phyloP scores from a whole-genome alignment of 2,888 invertebrate species.

The Helicoverpa assulta region DNA sequence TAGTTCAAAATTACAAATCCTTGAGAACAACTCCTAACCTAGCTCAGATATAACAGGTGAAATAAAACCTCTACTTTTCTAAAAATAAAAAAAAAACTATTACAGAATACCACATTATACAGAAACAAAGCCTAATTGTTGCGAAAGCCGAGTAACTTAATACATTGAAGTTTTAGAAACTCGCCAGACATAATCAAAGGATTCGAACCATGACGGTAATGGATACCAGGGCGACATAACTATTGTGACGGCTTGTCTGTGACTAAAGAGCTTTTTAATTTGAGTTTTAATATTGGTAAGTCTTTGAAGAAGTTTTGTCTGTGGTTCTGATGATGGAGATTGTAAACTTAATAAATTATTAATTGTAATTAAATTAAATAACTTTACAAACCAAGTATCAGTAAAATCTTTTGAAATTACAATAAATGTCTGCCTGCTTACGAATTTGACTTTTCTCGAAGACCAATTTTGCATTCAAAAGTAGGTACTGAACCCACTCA shows the following conservation, averaged over 20 bases:
- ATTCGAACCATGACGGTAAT: constrained; percentile 59
- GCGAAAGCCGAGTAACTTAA: constrained; percentile 55
- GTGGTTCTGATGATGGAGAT: background rate
- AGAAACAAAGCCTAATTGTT: constrained; percentile 51
- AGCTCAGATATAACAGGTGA: background rate
- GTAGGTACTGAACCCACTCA: too few species aligned
- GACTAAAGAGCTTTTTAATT: constrained; percentile 8
- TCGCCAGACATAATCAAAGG: constrained; percentile 57
- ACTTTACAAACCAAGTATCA: too few species aligned
- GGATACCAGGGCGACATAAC: constrained; percentile 41
- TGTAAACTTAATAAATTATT: too few species aligned
- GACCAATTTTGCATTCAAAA: too few species aligned
- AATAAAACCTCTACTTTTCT: background rate
- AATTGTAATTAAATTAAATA: too few species aligned
- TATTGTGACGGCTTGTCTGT: constrained; percentile 20
- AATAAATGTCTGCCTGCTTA: too few species aligned
- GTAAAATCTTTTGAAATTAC: too few species aligned
- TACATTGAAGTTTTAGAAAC: constrained; percentile 57
- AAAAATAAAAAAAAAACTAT: background rate
- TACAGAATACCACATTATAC: constrained; percentile 3
- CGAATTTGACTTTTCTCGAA: too few species aligned
- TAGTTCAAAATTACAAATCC: too few species aligned
- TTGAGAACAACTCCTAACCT: background rate
- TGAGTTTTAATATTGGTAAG: constrained; percentile 13
- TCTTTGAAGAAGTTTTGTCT: background rate